Evolutionary conservation across 1,140 invertebrate species (phyloP).

Genomic region (Eulimnadia texana): DNA sequence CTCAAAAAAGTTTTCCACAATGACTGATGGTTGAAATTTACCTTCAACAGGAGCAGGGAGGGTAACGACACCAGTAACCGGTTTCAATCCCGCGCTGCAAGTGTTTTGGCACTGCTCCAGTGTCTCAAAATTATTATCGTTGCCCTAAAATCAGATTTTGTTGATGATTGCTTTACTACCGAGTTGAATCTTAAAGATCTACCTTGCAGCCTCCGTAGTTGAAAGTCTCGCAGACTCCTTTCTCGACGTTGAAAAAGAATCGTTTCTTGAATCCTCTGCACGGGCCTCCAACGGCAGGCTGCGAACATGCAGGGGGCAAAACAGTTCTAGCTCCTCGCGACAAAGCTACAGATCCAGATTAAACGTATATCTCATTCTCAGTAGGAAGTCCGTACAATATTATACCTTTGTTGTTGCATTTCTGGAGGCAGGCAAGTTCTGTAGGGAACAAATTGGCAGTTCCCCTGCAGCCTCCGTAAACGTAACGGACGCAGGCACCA

Average conservation of each 20-base stretch:
- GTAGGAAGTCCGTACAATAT: too few relatives aligned
- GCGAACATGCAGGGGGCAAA: constrained; percentile 33
- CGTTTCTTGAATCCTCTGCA: constrained; percentile 17
- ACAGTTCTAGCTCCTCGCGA: background rate
- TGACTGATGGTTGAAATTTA: background rate
- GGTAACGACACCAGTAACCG: background rate
- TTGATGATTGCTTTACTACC: constrained; percentile 49
- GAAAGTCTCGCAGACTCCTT: constrained; percentile 18
- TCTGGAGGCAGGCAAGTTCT: constrained; percentile 12
- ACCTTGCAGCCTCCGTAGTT: constrained; percentile 21
- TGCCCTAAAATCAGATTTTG: constrained; percentile 62
- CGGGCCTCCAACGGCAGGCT: constrained; percentile 53
- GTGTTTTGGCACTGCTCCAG: constrained; percentile 48
- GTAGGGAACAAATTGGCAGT: constrained; percentile 19
- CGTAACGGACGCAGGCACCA: constrained; percentile 17
- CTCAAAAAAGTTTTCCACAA: background rate
- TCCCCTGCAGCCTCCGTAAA: constrained; percentile 20
- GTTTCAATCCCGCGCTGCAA: background rate
- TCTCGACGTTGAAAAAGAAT: constrained; percentile 19
- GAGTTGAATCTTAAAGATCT: constrained; percentile 37
- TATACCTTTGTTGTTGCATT: background rate
- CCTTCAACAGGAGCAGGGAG: background rate
- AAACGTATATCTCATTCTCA: background rate
- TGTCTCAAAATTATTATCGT: constrained; percentile 57
- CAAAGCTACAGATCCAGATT: background rate